phyloP scores from a whole-genome alignment of 2,888 invertebrate species.

The Lasioglossum morio region DNA sequence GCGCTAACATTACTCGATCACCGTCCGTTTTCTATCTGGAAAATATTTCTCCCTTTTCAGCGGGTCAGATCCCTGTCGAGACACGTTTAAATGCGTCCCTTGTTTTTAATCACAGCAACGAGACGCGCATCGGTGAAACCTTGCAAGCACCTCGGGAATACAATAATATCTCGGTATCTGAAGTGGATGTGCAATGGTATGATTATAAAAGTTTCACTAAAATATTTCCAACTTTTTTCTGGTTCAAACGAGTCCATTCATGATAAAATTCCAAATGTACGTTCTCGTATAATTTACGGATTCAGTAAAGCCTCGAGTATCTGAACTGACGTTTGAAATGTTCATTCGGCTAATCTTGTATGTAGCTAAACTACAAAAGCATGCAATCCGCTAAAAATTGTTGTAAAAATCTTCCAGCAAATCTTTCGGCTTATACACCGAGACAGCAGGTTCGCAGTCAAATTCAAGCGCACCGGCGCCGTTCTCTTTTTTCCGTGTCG shows the following conservation, averaged over 20 bases:
- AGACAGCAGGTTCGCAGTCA: slow-evolving; percentile 3
- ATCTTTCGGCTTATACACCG: not conserved
- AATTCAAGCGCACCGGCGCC: not conserved
- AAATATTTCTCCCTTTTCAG: slow-evolving; percentile 1
- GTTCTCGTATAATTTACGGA: not conserved
- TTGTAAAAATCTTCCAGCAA: not conserved
- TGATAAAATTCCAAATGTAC: not conserved
- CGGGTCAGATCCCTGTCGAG: not conserved
- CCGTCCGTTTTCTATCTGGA: not conserved
- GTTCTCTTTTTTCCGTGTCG: slow-evolving; percentile 14
- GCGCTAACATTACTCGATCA: not conserved
- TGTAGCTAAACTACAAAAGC: no score
- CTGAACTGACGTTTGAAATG: no score
- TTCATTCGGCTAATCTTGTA: no score
- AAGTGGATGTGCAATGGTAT: not conserved
- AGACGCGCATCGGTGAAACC: not conserved
- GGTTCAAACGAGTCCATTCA: not conserved
- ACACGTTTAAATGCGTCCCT: not conserved
- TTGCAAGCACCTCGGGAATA: not conserved
- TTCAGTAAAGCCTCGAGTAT: no score
- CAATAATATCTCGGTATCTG: not conserved
- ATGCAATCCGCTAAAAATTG: not conserved
- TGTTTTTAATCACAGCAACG: not conserved
- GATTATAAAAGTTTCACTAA: not conserved
- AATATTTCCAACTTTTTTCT: not conserved